Percentiles rank a stretch among this genome's conserved stretches.
Conservation (phyloP, 2,888 invertebrate species). For the Tenthredo distinguenda region DNA sequence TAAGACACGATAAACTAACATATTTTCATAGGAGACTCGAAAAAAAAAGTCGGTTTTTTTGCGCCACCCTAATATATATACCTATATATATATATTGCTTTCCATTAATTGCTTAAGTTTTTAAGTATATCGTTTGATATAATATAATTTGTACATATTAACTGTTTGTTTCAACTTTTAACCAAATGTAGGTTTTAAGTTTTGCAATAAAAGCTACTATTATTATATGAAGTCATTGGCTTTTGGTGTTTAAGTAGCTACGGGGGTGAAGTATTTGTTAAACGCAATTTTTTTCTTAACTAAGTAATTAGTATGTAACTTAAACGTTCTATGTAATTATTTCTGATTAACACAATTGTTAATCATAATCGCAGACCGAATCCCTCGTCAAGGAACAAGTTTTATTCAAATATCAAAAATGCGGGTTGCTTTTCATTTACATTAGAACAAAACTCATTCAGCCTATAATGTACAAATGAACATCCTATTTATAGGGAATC, state of each 20-base stretch:
- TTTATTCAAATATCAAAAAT: constrained; percentile 15
- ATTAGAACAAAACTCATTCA: background rate
- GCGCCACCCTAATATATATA: constrained; percentile 42
- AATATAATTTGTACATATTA: constrained; percentile 57
- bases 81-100: constrained; percentile 57
- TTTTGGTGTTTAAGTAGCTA: constrained; percentile 49
- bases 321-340: constrained; percentile 23
- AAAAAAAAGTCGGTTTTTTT: too few relatives aligned
- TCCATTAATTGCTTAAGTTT: constrained; percentile 58
- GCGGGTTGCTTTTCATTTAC: constrained; percentile 5
- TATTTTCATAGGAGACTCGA: too few relatives aligned
- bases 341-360: constrained; percentile 11
- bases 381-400: constrained; percentile 16
- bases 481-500: background rate
- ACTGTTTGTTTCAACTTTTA: constrained; percentile 61
- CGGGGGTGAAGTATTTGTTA: constrained; percentile 35
- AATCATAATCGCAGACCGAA: constrained; percentile 21
- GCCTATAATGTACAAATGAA: background rate
- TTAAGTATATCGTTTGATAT: constrained; percentile 52
- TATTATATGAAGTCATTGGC: constrained; percentile 47
- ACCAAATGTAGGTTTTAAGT: constrained; percentile 64
- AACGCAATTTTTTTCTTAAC: constrained; percentile 18
- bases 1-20: too few relatives aligned
- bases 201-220: constrained; percentile 61
- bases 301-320: constrained; percentile 26